These are phyloP conservation scores for Sebastes steindachneri DNA, from an alignment of 2,797 vertebrate species.

Conservation along the genomic window DNA sequence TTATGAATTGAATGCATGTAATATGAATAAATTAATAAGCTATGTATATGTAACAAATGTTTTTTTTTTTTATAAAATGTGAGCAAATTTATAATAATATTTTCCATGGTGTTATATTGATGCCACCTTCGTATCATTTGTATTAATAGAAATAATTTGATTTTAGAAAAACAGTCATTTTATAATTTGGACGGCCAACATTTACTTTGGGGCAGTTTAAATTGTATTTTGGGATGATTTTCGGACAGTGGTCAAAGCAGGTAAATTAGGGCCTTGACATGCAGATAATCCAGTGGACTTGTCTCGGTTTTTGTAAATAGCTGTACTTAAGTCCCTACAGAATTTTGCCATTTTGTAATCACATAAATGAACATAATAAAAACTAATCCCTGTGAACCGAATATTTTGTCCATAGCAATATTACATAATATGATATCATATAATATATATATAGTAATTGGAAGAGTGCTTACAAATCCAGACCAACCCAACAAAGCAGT, in stretches of 20 bases:
- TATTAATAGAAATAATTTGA: fast-evolving
- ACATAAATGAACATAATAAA: neutral
- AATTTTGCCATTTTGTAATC: neutral
- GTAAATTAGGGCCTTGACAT: neutral
- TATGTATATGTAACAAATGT: too few species aligned
- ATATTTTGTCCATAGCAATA: neutral
- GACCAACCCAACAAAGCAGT: neutral
- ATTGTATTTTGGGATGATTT: neutral
- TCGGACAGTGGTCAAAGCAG: neutral
- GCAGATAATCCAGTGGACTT: neutral
- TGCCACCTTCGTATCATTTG: too few species aligned
- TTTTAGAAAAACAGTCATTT: neutral
- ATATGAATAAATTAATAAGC: too few species aligned
- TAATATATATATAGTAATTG: neutral
- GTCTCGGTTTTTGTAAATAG: neutral
- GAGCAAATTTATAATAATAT: too few species aligned
- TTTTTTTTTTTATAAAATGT: too few species aligned
- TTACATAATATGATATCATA: too few species aligned
- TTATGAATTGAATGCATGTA: too few species aligned
- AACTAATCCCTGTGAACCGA: neutral
- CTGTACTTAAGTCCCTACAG: neutral
- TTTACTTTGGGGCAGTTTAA: neutral
- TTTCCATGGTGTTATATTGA: too few species aligned
- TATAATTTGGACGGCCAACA: neutral
- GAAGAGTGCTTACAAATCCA: neutral